Percentiles rank a stretch among this genome's conserved stretches.
Conservation (phyloP, 1,140 invertebrate species). For the Drosophila pseudoobscura region DNA sequence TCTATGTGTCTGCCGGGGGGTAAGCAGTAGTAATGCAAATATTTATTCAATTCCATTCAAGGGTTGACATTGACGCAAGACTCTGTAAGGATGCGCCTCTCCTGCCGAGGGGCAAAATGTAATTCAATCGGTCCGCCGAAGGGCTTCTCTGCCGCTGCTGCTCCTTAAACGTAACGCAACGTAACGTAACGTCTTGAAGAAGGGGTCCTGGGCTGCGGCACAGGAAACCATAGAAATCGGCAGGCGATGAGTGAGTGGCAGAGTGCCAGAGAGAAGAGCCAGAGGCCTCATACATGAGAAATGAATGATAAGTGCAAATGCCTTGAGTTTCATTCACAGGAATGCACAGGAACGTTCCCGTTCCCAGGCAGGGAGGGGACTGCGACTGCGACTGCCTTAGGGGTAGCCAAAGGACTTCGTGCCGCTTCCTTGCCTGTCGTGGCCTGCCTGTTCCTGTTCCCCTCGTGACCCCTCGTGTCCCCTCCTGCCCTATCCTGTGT, state of each 20-base stretch:
- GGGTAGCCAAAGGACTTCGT: slow-evolving; percentile 51
- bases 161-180: slow-evolving; percentile 9
- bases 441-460: slow-evolving; percentile 28
- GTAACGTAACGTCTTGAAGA: slow-evolving; percentile 46
- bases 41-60: slow-evolving; percentile 35
- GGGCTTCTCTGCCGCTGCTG: slow-evolving; percentile 50
- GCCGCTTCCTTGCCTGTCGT: slow-evolving; percentile 32
- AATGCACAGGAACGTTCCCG: slow-evolving; percentile 37
- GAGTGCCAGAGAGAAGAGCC: slow-evolving; percentile 1
- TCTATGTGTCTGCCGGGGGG: not conserved
- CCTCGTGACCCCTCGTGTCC: slow-evolving; percentile 24
- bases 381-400: not conserved
- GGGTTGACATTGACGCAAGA: slow-evolving; percentile 53
- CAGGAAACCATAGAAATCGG: slow-evolving; percentile 81
- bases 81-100: slow-evolving; percentile 32
- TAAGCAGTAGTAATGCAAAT: slow-evolving; percentile 43
- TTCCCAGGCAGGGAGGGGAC: slow-evolving; percentile 45
- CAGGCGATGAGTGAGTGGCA: slow-evolving; percentile 26
- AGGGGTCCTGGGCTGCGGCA: slow-evolving; percentile 25
- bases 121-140: slow-evolving; percentile 69
- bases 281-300: slow-evolving; percentile 51
- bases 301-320: slow-evolving; percentile 72
- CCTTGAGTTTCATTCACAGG: slow-evolving; percentile 77
- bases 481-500: slow-evolving; percentile 11
- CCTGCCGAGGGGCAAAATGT: slow-evolving; percentile 33